A percentile compares a stretch with the other conserved stretches of the same genome.
Conservation (phyloP, 2,797 vertebrate species). For the Helostoma temminkii region DNA sequence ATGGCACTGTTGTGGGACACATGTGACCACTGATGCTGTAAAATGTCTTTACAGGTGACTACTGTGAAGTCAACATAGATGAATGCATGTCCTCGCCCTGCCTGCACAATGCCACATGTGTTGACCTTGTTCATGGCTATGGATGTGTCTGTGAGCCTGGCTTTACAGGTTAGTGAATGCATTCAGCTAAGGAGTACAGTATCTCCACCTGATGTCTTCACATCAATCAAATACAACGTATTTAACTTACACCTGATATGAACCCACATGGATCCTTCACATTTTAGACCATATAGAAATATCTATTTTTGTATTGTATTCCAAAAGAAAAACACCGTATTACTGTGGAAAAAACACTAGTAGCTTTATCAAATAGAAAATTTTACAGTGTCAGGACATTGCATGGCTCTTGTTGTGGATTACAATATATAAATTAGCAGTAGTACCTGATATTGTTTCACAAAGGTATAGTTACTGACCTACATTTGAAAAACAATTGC, state of each 20-base stretch:
- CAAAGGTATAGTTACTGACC: neutral
- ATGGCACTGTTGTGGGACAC: neutral
- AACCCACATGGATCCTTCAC: too few species aligned
- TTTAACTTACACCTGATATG: neutral
- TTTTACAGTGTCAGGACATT: neutral
- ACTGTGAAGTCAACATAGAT: slow-evolving; percentile 86
- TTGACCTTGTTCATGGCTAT: slow-evolving; percentile 80
- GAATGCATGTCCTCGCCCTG: slow-evolving; percentile 85
- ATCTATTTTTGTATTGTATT: neutral
- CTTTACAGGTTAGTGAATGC: slow-evolving; percentile 82
- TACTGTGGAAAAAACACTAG: neutral
- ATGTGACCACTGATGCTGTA: slow-evolving; percentile 8
- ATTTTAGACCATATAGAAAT: too few species aligned
- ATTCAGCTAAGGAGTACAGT: neutral
- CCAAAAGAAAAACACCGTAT: neutral
- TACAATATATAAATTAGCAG: neutral
- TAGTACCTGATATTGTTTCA: too few species aligned
- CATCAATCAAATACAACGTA: neutral
- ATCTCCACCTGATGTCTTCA: neutral
- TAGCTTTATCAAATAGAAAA: neutral
- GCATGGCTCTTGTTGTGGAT: neutral
- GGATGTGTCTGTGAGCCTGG: slow-evolving; percentile 79
- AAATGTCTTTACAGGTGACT: slow-evolving; percentile 66
- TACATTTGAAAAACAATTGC: slow-evolving; percentile 2
- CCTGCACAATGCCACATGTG: slow-evolving; percentile 80